Evolutionary conservation across 2,888 invertebrate genomes (phyloP).

Genomic region (Anarsia innoxiella): DNA sequence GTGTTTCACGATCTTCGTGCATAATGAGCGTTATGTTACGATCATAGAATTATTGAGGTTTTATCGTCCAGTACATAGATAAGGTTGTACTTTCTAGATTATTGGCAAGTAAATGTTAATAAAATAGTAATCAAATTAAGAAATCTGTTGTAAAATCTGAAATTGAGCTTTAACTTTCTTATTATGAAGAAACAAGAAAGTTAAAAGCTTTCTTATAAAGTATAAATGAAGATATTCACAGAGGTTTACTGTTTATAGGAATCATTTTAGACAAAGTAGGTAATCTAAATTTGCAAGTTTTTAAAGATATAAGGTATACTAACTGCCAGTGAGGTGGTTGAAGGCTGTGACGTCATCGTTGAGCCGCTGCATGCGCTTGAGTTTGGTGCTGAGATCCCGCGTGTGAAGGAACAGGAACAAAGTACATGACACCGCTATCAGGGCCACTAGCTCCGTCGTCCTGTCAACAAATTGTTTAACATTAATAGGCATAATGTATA

Average conservation of each 20-base stretch:
- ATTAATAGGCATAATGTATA: neutral
- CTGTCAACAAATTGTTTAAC: constrained; percentile 57
- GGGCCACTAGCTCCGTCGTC: constrained; percentile 88
- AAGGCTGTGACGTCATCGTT: constrained; percentile 68
- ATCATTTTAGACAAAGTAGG: no score
- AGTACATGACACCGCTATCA: constrained; percentile 88
- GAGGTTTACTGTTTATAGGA: no score
- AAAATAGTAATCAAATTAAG: no score
- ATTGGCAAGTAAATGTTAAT: no score
- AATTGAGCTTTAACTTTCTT: no score
- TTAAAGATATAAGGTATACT: no score
- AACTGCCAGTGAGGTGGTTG: constrained; percentile 64
- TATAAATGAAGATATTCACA: no score
- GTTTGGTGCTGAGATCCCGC: constrained; percentile 85
- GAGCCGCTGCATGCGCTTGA: constrained; percentile 86
- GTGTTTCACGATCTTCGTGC: neutral
- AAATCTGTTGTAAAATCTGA: no score
- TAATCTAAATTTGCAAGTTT: no score
- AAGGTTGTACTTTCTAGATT: neutral
- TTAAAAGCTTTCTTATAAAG: no score
- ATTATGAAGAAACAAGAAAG: no score
- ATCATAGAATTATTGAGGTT: constrained; percentile 1
- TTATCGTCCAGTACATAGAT: neutral
- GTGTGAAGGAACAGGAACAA: constrained; percentile 91
- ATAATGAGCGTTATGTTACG: neutral